Evolutionary conservation across 2,113 vertebrate species (phyloP).

Genomic region (Brachyhypopomus occidentalis): DNA sequence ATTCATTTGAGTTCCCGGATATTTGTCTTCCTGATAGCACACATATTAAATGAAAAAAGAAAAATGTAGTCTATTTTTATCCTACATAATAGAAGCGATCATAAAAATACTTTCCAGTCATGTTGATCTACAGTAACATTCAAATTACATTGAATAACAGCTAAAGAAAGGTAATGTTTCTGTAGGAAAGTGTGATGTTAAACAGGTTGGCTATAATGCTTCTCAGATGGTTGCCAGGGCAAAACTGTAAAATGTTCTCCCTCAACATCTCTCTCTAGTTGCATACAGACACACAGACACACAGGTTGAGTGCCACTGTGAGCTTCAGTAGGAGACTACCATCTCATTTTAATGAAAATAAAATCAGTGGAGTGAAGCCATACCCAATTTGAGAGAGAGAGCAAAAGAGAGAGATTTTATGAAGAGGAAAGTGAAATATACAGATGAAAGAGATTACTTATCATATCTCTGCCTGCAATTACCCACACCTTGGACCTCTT

Average conservation of each 20-base stretch:
- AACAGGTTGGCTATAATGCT: not conserved
- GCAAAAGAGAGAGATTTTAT: not conserved
- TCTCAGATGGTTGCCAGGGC: conserved; percentile 11
- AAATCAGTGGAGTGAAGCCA: not conserved
- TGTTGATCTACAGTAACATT: too few relatives aligned
- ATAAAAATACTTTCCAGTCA: too few relatives aligned
- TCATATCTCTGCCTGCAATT: not conserved
- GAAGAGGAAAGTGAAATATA: too few relatives aligned
- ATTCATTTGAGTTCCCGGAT: too few relatives aligned
- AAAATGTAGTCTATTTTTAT: too few relatives aligned
- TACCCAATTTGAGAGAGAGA: not conserved
- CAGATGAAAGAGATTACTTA: not conserved
- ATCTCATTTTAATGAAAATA: conserved; percentile 8
- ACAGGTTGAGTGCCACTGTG: not conserved
- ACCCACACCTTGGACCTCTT: not conserved
- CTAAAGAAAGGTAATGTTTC: not conserved
- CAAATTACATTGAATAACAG: too few relatives aligned
- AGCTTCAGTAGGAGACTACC: not conserved
- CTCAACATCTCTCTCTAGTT: conserved; percentile 1
- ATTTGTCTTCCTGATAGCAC: too few relatives aligned
- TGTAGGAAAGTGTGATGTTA: not conserved
- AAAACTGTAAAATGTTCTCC: conserved; percentile 3
- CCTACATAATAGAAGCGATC: too few relatives aligned
- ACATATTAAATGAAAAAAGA: too few relatives aligned
- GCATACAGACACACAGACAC: not conserved